A percentile compares a stretch with the other conserved stretches of the same genome.
Evolutionary conservation across 2,113 vertebrate genomes (phyloP).

Genomic region (Jacana jacana): DNA sequence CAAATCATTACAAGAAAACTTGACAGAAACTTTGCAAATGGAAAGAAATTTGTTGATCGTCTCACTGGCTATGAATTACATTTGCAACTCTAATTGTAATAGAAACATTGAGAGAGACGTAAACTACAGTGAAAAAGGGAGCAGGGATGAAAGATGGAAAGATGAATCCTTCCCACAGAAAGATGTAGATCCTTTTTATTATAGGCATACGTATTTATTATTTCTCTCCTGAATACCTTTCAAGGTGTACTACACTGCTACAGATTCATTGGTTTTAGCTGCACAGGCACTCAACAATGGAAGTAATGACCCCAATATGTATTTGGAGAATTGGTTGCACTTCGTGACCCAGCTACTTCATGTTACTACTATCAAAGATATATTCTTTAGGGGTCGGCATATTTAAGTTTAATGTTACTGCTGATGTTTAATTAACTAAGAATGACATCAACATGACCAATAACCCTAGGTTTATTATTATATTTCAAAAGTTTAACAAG

Average conservation of each 20-base stretch:
- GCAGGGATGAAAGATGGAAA: neutral
- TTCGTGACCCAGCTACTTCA: neutral
- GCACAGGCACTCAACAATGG: neutral
- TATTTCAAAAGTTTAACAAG: constrained; percentile 47
- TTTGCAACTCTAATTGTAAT: neutral
- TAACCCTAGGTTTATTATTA: constrained; percentile 62
- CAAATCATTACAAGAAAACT: neutral
- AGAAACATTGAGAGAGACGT: neutral
- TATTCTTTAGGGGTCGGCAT: constrained; percentile 9
- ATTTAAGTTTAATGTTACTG: neutral
- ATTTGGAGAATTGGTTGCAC: neutral
- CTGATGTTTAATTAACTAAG: constrained; percentile 64
- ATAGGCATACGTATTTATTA: neutral
- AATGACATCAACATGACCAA: constrained; percentile 63
- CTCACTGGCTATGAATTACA: neutral
- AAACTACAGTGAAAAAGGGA: neutral
- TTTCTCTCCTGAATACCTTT: neutral
- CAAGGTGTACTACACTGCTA: neutral
- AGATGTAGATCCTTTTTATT: neutral
- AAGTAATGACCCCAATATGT: neutral
- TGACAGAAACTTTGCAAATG: neutral
- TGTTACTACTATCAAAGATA: neutral
- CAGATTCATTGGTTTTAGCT: neutral
- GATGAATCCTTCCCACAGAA: neutral
- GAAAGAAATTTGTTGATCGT: neutral